phyloP scores from a whole-genome alignment of 2,797 vertebrate species.

The Vultur gryphus region DNA sequence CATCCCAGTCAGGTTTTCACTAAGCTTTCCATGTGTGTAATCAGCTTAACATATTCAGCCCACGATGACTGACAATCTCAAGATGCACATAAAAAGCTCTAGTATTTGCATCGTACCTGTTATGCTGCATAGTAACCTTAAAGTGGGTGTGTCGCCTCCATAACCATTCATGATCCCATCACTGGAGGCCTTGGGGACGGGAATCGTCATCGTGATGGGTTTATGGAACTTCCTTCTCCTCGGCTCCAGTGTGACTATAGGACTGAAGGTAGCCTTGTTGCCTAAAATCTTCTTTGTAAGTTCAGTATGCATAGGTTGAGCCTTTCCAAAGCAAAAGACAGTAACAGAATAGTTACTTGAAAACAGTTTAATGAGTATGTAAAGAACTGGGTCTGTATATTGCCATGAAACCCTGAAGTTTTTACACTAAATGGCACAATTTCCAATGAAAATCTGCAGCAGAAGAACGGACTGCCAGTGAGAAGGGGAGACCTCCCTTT shows the following conservation, averaged over 20 bases:
- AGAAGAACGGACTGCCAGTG: background rate
- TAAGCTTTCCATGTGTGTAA: background rate
- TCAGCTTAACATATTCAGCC: background rate
- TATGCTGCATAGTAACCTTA: conserved; percentile 95
- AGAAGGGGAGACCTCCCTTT: background rate
- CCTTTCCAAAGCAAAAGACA: conserved; percentile 72
- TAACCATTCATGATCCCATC: conserved; percentile 87
- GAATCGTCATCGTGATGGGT: conserved; percentile 98
- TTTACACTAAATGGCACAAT: background rate
- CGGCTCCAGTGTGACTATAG: conserved; percentile 96
- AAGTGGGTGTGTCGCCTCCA: conserved; percentile 88
- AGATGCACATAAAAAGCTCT: background rate
- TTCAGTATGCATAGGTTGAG: conserved; percentile 88
- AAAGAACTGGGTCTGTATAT: background rate
- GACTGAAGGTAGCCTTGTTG: conserved; percentile 96
- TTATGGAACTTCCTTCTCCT: conserved; percentile 97
- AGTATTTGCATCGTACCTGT: conserved; percentile 80
- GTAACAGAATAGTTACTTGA: background rate
- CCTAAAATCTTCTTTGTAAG: conserved; percentile 92
- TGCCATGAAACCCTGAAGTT: background rate
- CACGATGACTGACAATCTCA: background rate
- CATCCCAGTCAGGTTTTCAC: background rate
- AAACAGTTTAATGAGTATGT: background rate
- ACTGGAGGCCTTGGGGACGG: conserved; percentile 87
- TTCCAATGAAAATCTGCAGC: background rate